Percentiles rank a stretch among this genome's conserved stretches.
Conservation (phyloP, 2,797 vertebrate species). For the Hyperoplus lanceolatus region DNA sequence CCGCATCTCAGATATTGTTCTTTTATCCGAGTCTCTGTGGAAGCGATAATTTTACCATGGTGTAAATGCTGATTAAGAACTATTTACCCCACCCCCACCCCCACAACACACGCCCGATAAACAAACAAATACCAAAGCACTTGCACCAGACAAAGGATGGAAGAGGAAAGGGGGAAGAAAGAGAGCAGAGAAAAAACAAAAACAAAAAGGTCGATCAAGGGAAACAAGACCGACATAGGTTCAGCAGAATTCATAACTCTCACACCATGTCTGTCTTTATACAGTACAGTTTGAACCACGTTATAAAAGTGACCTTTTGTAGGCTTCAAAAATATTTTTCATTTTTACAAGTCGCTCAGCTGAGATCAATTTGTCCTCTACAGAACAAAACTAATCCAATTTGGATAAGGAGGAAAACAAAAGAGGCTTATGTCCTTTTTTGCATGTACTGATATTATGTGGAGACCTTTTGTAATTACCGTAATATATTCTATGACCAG, state of each 20-base stretch:
- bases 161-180: neutral
- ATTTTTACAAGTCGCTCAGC: conserved; percentile 1
- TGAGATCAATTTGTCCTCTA: conserved; percentile 16
- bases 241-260: neutral
- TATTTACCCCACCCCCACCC: neutral
- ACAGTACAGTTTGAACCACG: neutral
- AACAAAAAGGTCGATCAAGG: conserved; percentile 10
- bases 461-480: conserved; percentile 3
- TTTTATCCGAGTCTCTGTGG: conserved; percentile 47
- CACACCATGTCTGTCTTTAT: neutral
- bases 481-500: neutral
- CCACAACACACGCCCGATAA: neutral
- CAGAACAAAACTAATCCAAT: conserved; percentile 28
- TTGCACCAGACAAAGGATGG: conserved; percentile 20
- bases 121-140: conserved; percentile 47
- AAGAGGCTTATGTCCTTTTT: conserved; percentile 31
- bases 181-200: neutral
- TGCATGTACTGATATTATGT: neutral
- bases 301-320: neutral
- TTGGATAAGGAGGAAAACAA: conserved; percentile 19
- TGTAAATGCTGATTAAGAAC: conserved; percentile 38
- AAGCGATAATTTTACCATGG: conserved; percentile 34
- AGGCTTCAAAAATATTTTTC: neutral
- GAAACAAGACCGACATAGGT: neutral
- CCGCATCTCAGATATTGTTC: conserved; percentile 33